Evolutionary conservation across 2,888 invertebrate genomes (phyloP), one percentile per base, ranked within the genome.

Genomic region (Villa cingulata): DNA sequence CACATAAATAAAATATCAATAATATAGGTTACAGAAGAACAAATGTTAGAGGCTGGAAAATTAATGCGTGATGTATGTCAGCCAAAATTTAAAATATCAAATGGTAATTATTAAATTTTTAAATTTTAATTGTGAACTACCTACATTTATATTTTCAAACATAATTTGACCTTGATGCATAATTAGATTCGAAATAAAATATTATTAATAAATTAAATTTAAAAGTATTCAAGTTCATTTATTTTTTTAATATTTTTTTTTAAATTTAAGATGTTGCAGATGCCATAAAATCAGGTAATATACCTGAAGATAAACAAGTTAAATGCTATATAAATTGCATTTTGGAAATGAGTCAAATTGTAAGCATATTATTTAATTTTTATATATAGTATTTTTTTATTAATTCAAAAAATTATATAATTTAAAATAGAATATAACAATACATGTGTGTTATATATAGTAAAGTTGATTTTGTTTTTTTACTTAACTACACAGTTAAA

Each of bases 1-100:
- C 4, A 32, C 2, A 32, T 12, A 32, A 12, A 32, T 32, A 32
- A 12, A 32, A 12, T 32, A 12, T 12, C 29, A 32, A 12, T 12
- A 32, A 12, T 32, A 12, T 43, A 66, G 66, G 64, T 61, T 4
- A 67, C 68, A 1, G 59, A 72, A 65, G 78, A 79, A 48, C 83
- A 83, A 64, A 69, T 83, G 59, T 73, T 62, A 57, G 72, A 76
- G 17, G 74, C 81, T 0, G 74, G 75, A 1, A 77, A 74, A 61
- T 68, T 77, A 58, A 73, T 83, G 65, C 68, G 81, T 42, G 80
- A 79, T 58, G 68, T 75, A 1, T 83, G 83, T 55, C 69, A 74
- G 50, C 76, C 78, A 2, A 83, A 82, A 67, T 73, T 72, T 47
- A 75, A 76, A 55, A 72, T 68, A 7, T 70, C 72, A 40, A 70